Evolutionary conservation across 2,113 vertebrate genomes (phyloP).

Genomic region (Varanus salvator): DNA sequence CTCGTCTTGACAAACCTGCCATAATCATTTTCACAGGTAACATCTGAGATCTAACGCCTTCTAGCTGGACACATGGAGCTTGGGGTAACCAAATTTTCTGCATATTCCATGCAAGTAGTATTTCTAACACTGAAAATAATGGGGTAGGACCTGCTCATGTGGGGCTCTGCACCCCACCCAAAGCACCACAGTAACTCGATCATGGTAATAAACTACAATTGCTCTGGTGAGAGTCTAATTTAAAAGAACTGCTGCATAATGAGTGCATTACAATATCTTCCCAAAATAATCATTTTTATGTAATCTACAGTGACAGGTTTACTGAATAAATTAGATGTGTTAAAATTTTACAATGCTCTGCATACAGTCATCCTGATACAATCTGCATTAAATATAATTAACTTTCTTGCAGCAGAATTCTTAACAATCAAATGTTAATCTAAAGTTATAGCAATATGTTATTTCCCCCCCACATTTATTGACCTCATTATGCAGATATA

Average conservation of each 20-base stretch:
- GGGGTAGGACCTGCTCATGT: neutral
- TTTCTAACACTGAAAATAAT: neutral
- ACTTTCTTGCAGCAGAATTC: conserved; percentile 31
- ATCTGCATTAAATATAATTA: neutral
- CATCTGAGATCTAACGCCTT: too few relatives aligned
- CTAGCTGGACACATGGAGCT: neutral
- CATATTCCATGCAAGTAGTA: neutral
- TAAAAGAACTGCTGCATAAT: neutral
- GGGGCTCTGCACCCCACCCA: neutral
- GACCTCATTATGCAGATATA: conserved; percentile 13
- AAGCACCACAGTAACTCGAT: neutral
- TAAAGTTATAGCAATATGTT: conserved; percentile 26
- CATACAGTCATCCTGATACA: neutral
- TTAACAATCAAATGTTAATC: conserved; percentile 40
- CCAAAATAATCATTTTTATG: conserved; percentile 21
- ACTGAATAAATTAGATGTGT: conserved; percentile 13
- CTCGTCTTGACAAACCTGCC: neutral
- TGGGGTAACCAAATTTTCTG: neutral
- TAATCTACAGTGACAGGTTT: conserved; percentile 3
- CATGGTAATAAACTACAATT: neutral
- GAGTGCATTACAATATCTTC: conserved; percentile 22
- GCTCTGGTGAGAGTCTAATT: conserved; percentile 8
- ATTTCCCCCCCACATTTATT: neutral
- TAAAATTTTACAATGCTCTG: conserved; percentile 32
- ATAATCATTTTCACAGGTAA: neutral